Evolutionary conservation across 1,140 invertebrate species (phyloP).

Genomic region (Nomia melanderi): DNA sequence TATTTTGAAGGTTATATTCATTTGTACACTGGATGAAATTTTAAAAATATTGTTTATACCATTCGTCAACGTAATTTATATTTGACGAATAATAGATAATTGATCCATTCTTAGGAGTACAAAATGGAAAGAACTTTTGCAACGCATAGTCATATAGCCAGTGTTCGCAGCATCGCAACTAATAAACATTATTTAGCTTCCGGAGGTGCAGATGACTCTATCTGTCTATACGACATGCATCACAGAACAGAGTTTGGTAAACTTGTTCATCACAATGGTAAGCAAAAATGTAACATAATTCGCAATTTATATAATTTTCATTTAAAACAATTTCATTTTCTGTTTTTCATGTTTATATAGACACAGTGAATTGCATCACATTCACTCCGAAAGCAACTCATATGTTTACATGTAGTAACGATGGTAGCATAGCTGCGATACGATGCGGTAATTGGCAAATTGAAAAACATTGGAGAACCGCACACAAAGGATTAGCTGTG

Average conservation of each 20-base stretch:
- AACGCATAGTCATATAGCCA: slow-evolving; percentile 90
- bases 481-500: slow-evolving; percentile 87
- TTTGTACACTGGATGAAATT: too few relatives aligned
- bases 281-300: slow-evolving; percentile 21
- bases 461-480: slow-evolving; percentile 88
- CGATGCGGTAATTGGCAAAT: slow-evolving; percentile 92
- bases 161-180: slow-evolving; percentile 87
- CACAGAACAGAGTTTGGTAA: slow-evolving; percentile 88
- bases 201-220: slow-evolving; percentile 93
- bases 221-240: slow-evolving; percentile 92
- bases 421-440: slow-evolving; percentile 91
- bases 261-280: slow-evolving; percentile 90
- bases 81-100: background rate
- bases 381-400: slow-evolving; percentile 90
- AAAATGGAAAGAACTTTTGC: slow-evolving; percentile 90
- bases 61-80: too few relatives aligned
- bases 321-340: background rate
- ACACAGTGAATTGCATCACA: slow-evolving; percentile 87
- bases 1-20: slow-evolving; percentile 30
- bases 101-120: slow-evolving; percentile 74
- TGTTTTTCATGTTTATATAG: slow-evolving; percentile 69
- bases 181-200: slow-evolving; percentile 90
- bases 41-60: too few relatives aligned
- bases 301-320: too few relatives aligned
- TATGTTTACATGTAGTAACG: slow-evolving; percentile 90